Conservation (phyloP, 2,113 vertebrate genomes). For the Bostrychus sinensis region DNA sequence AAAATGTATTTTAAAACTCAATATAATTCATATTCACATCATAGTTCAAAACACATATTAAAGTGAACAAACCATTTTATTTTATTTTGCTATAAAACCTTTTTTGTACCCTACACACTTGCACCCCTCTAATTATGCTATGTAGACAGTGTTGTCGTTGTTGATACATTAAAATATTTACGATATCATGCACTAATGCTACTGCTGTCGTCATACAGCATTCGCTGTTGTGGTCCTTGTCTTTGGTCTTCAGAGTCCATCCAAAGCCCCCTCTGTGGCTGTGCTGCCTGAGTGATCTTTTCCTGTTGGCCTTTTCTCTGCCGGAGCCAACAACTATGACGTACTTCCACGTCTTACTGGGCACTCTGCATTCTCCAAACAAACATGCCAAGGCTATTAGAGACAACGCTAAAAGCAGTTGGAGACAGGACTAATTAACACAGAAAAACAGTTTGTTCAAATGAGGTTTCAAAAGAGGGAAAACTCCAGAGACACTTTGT, state of each 20-base stretch:
- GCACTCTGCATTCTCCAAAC: constrained; percentile 52
- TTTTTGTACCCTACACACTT: too few relatives aligned
- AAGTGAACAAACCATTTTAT: too few relatives aligned
- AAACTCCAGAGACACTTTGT: constrained; percentile 13
- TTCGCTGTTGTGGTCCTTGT: constrained; percentile 23
- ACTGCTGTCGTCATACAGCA: constrained; percentile 22
- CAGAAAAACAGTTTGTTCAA: constrained; percentile 23
- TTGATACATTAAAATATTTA: background rate
- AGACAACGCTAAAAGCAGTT: constrained; percentile 15
- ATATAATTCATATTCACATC: too few relatives aligned
- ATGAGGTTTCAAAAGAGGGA: constrained; percentile 22
- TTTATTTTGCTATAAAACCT: too few relatives aligned
- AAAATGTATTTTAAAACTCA: too few relatives aligned
- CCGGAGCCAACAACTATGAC: constrained; percentile 56
- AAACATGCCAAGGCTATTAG: constrained; percentile 49
- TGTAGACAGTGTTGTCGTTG: too few relatives aligned
- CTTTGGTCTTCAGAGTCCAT: too few relatives aligned
- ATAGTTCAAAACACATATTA: too few relatives aligned
- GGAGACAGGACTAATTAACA: constrained; percentile 48
- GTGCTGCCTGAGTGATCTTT: constrained; percentile 56
- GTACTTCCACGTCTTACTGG: constrained; percentile 62
- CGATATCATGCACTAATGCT: background rate
- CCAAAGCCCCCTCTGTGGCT: background rate
- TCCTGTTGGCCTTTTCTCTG: constrained; percentile 68
- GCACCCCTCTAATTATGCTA: too few relatives aligned